Conservation (phyloP, 2,113 vertebrate genomes). For the Protobothrops flavoviridis region DNA sequence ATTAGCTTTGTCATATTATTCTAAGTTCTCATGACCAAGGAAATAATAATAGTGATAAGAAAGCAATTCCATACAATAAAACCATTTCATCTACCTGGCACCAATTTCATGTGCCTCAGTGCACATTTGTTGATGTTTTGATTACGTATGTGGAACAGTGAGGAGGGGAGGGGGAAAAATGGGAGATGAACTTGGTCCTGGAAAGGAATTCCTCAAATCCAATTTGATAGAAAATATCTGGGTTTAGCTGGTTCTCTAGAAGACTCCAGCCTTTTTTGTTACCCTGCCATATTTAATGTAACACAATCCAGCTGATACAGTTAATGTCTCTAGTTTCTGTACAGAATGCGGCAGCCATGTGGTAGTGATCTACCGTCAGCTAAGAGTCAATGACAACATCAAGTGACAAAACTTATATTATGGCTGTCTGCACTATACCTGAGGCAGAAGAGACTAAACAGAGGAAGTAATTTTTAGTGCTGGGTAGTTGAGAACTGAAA, state of each 20-base stretch:
- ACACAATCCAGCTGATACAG: not conserved
- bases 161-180: not conserved
- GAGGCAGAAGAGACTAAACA: conserved; percentile 33
- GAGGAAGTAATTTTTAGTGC: not conserved
- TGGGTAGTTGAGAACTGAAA: not conserved
- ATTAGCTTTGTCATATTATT: conserved; percentile 41
- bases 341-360: not conserved
- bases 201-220: not conserved
- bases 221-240: conserved; percentile 2
- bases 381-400: conserved; percentile 37
- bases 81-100: not conserved
- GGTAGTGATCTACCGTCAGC: conserved; percentile 28
- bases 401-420: conserved; percentile 32
- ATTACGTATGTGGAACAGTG: not conserved
- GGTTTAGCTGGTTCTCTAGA: not conserved
- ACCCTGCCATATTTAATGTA: conserved; percentile 22
- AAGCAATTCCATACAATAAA: not conserved
- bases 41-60: not conserved
- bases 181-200: not conserved
- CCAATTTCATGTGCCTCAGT: not conserved
- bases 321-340: conserved; percentile 2
- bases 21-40: conserved; percentile 27
- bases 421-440: not conserved
- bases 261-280: not conserved
- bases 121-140: not conserved